These are phyloP conservation scores for Ophraella communa DNA, from an alignment of 2,888 invertebrate genomes.

Conservation along the genomic window DNA sequence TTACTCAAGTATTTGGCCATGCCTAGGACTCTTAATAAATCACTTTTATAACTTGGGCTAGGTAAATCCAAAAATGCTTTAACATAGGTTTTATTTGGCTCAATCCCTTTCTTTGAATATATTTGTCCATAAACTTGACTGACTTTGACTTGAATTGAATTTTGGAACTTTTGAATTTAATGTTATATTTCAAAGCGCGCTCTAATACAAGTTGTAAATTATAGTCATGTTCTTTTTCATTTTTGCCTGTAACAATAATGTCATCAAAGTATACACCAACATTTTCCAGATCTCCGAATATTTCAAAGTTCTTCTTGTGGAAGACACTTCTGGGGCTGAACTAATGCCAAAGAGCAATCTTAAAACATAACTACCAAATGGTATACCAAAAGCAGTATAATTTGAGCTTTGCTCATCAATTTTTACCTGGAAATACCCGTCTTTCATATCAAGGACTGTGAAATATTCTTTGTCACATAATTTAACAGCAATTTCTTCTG, in stretches of 20 bases:
- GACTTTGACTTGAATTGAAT: constrained; percentile 28
- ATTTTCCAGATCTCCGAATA: too few species aligned
- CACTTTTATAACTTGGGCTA: constrained; percentile 31
- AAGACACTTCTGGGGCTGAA: too few species aligned
- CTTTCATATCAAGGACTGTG: background rate
- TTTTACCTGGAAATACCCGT: too few species aligned
- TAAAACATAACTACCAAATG: too few species aligned
- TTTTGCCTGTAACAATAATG: too few species aligned
- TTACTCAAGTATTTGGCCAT: constrained; percentile 39
- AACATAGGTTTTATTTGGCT: constrained; percentile 31
- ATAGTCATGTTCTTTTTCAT: too few species aligned
- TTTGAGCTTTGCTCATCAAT: too few species aligned
- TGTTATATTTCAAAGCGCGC: constrained; percentile 29
- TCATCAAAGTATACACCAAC: too few species aligned
- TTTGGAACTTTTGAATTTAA: constrained; percentile 35
- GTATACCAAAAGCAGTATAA: too few species aligned
- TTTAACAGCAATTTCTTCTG: constrained; percentile 13
- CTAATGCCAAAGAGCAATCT: too few species aligned
- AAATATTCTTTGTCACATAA: background rate
- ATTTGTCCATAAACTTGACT: constrained; percentile 37
- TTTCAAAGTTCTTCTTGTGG: too few species aligned
- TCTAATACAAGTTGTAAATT: constrained; percentile 34
- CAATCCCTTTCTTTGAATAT: constrained; percentile 32
- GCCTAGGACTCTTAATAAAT: constrained; percentile 39
- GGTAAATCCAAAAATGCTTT: too few species aligned